These are phyloP conservation scores for Hippasteria phrygiana DNA, from an alignment of 53 echinoderm and acorn worm species.

Conservation along the genomic window DNA sequence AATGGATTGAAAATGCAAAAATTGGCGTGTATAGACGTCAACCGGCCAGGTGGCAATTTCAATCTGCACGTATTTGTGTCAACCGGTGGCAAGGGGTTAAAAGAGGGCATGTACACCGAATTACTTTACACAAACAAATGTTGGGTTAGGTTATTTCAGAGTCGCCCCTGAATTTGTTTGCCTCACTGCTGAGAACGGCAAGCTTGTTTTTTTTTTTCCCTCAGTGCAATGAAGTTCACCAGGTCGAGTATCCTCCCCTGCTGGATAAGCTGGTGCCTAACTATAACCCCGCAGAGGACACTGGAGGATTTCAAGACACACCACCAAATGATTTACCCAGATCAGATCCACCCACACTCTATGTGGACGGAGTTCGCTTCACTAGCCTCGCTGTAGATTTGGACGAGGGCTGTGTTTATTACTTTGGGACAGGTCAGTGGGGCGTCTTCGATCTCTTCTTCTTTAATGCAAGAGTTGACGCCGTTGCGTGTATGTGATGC, in stretches of 20 bases:
- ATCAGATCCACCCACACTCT: conserved; percentile 25
- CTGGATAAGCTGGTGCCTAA: conserved; percentile 32
- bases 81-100: no score
- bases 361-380: conserved; percentile 28
- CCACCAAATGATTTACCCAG: background rate
- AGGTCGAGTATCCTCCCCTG: background rate
- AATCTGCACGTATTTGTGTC: no score
- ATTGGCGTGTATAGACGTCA: no score
- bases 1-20: no score
- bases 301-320: background rate
- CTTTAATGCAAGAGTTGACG: background rate
- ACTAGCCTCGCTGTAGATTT: conserved; percentile 41
- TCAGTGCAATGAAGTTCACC: conserved; percentile 5
- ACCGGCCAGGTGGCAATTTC: no score
- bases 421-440: conserved; percentile 50
- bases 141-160: no score
- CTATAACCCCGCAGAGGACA: conserved; percentile 16
- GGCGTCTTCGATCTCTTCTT: background rate
- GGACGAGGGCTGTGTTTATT: background rate
- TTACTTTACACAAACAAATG: no score
- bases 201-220: background rate
- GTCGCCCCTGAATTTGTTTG: no score
- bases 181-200: no score
- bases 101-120: no score
- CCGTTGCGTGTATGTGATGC: background rate